Evolutionary conservation across 1,140 invertebrate species (phyloP), one percentile per base, ranked within the genome.

Genomic region (Camponotus floridanus): DNA sequence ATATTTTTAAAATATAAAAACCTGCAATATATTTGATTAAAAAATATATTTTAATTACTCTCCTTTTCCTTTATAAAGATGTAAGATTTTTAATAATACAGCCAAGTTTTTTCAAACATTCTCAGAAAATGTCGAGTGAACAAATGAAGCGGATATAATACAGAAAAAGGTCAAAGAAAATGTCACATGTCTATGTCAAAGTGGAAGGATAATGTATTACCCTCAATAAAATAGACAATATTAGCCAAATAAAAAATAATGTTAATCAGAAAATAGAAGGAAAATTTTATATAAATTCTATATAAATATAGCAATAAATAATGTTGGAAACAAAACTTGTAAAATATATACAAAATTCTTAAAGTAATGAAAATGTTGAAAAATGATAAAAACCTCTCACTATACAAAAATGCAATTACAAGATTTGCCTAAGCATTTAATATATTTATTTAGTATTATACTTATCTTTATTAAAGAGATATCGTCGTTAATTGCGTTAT

Each of bases 81-180:
- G 11, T 61, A 1, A 33, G 8, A 61, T 74, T 39, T 74, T 74
- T 83, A 73, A 83, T 61, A 31, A 45, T 48, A 42, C 7, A 31
- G 51, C 33, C 57, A 61, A 21, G 2, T 15, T 15, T 68, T 64
- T 80, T 21, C 36, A 26, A 45, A 26, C 6, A 39, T 8, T 11
- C 15, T 71, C 42, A 71, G 45, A 71, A 71, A 81, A 81, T 81
- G 78, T 81, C 65, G 64, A 70, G 64, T 18, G 18, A 59, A 73
- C 79, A 61, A 81, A 81, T 81, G 79, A 51, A 81, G 79, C 67
- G 79, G 51, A 71, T 73, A 81, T 15, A 81, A 81, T 39, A 5
- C 51, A 80, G 67, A 9, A 57, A 9, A 70, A 71, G 78, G 65
- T 81, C 70, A 81, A 18, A 31, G 67, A 62, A 73, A 81, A 81